Percentiles rank a stretch among this genome's conserved stretches.
Conservation (phyloP, 1,140 invertebrate species). For the Pristionchus pacificus region DNA sequence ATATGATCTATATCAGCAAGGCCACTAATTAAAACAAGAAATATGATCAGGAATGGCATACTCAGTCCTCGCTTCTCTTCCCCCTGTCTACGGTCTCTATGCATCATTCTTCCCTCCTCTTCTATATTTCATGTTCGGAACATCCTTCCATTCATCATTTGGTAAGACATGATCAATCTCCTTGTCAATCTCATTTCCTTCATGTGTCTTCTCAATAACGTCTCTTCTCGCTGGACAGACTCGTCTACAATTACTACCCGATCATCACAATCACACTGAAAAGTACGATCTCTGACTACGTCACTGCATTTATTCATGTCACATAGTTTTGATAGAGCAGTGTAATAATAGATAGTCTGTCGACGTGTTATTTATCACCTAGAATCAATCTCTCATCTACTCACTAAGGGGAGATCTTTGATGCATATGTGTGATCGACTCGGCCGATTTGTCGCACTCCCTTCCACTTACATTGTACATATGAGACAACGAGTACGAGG, state of each 20-base stretch:
- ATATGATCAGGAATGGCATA: conserved; percentile 57
- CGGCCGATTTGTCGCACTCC: too few species aligned
- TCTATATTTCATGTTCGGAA: conserved; percentile 61
- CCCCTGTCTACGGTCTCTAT: conserved; percentile 61
- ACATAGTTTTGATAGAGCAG: too few species aligned
- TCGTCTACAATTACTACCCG: conserved; percentile 10
- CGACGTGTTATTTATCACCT: too few species aligned
- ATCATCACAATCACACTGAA: conserved; percentile 6
- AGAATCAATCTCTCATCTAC: too few species aligned
- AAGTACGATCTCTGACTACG: too few species aligned
- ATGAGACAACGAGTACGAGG: too few species aligned
- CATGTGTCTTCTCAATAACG: conserved; percentile 59
- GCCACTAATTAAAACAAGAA: neutral
- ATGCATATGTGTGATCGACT: too few species aligned
- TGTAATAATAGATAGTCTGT: too few species aligned
- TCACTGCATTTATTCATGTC: too few species aligned
- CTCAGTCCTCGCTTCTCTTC: conserved; percentile 57
- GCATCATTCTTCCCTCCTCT: conserved; percentile 60
- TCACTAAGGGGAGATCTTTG: too few species aligned
- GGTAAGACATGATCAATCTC: conserved; percentile 41
- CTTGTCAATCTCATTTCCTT: neutral
- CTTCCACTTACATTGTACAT: too few species aligned
- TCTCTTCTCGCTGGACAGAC: conserved; percentile 59
- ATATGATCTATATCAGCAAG: too few species aligned
- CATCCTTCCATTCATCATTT: conserved; percentile 60